Percentiles rank a stretch among this genome's conserved stretches.
Conservation (phyloP, 2,113 vertebrate genomes). For the Pao palembangensis region DNA sequence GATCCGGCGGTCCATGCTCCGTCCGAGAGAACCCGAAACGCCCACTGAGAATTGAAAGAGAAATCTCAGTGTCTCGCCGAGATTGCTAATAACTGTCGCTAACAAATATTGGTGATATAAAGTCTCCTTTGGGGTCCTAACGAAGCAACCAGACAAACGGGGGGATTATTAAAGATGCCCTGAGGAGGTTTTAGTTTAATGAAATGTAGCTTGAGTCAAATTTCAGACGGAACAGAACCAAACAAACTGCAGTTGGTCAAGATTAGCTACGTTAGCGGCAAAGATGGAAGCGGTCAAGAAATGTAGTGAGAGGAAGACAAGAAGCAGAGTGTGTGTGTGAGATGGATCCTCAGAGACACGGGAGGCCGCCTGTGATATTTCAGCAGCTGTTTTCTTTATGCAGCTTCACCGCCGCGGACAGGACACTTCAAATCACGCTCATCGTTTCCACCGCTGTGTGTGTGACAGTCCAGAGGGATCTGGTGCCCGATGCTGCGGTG, state of each 20-base stretch:
- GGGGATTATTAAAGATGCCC: not conserved
- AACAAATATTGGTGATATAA: slow-evolving; percentile 26
- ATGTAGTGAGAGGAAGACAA: not conserved
- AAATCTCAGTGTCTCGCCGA: slow-evolving; percentile 2
- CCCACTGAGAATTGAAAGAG: slow-evolving; percentile 9
- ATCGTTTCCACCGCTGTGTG: slow-evolving; percentile 36
- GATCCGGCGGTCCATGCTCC: slow-evolving; percentile 16
- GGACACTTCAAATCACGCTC: slow-evolving; percentile 65
- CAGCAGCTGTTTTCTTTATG: slow-evolving; percentile 75
- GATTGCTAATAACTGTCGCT: slow-evolving; percentile 1
- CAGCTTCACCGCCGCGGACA: slow-evolving; percentile 64
- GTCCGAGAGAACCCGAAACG: slow-evolving; percentile 22
- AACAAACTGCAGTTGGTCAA: not conserved
- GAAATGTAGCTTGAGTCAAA: not conserved
- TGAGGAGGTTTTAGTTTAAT: not conserved
- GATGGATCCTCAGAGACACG: slow-evolving; percentile 56
- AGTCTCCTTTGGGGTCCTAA: not conserved
- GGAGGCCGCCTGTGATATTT: slow-evolving; percentile 52
- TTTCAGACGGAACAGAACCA: no score
- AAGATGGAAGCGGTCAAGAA: no score
- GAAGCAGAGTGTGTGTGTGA: slow-evolving; percentile 8
- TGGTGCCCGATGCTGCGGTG: slow-evolving; percentile 10
- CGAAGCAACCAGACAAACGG: not conserved
- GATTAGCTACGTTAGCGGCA: no score
- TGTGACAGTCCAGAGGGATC: slow-evolving; percentile 24